Base-by-base conservation (phyloP, 2,888 invertebrate species). In the Drosophila rubida region DNA sequence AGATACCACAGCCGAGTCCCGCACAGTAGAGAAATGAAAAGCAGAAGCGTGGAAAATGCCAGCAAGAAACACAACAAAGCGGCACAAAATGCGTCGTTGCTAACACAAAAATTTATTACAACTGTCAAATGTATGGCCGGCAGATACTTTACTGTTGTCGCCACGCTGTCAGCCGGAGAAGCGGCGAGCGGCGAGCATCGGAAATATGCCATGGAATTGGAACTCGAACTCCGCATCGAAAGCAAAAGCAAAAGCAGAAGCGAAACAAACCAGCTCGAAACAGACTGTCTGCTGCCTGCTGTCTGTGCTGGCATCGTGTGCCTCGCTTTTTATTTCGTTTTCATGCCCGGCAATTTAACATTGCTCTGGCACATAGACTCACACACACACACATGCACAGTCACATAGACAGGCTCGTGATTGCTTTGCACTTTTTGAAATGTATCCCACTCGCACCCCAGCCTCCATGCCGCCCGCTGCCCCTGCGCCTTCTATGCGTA, bases 361-460 rank as follows among this genome's bases (percentile, higher is more conserved):
- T 65, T 58, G 61, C 42, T 62, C 57, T 69, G 35, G 42, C 58
- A 63, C 58, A 63, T 45, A 51, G 54, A 63, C 62, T 49, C 37
- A 37, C 30, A 51, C 37, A 42, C 48, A 46, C 59, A 46, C 39
- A 48, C 44, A 39, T 6, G 1, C 30, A 6, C 49, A 46, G 22
- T 32, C 6, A 19, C 37, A 73, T 37, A 44, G 58, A 59, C 55
- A 61, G 59, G 59, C 69, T 84, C 67, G 71, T 86, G 83, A 83
- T 86, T 83, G 87, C 83, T 83, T 86, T 83, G 84, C 87, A 87
- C 81, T 83, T 84, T 83, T 87, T 71, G 70, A 72, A 72, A 72
- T 72, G 68, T 69, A 46, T 35, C 54, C 3, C 11, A 2, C 6
- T 16, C 30, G 8, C 14, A 6, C 30, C 22, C 41, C 9, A 14